Conservation (phyloP, 2,113 vertebrate genomes). For the Pipa parva region DNA sequence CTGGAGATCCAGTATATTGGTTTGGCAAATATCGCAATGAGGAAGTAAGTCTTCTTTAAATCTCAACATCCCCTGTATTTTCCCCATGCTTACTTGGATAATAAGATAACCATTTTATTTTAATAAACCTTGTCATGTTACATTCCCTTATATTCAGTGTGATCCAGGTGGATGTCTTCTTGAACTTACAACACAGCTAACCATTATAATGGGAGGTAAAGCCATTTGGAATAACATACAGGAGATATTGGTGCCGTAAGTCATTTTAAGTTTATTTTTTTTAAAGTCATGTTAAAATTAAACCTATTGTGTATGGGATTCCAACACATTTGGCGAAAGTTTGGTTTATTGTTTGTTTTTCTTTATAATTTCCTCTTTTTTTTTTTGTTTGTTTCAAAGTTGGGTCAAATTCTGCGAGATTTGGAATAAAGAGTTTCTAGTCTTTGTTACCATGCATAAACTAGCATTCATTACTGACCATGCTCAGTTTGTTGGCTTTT, state of each 20-base stretch:
- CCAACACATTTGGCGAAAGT: no score
- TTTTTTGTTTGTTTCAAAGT: no score
- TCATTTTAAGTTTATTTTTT: slow-evolving; percentile 6
- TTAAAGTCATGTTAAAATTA: no score
- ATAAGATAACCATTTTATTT: background rate
- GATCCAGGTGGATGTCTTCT: slow-evolving; percentile 89
- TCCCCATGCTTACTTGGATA: background rate
- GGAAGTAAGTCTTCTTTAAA: slow-evolving; percentile 64
- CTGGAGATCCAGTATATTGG: slow-evolving; percentile 81
- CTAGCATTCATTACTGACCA: no score
- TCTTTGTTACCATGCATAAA: no score
- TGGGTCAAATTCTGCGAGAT: no score
- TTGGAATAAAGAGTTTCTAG: no score
- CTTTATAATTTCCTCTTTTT: no score
- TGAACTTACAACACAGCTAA: slow-evolving; percentile 87
- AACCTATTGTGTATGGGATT: no score
- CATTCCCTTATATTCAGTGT: slow-evolving; percentile 67
- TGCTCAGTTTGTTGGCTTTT: no score
- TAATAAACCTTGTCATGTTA: background rate
- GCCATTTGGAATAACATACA: slow-evolving; percentile 94
- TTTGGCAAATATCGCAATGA: slow-evolving; percentile 84
- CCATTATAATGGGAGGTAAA: slow-evolving; percentile 90
- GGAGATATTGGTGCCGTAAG: slow-evolving; percentile 89
- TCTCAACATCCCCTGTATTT: no score
- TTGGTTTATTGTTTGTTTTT: no score